Percentiles rank a stretch among this genome's conserved stretches.
Evolutionary conservation across 2,797 vertebrate species (phyloP).

Genomic region (Heliangelus exortis): DNA sequence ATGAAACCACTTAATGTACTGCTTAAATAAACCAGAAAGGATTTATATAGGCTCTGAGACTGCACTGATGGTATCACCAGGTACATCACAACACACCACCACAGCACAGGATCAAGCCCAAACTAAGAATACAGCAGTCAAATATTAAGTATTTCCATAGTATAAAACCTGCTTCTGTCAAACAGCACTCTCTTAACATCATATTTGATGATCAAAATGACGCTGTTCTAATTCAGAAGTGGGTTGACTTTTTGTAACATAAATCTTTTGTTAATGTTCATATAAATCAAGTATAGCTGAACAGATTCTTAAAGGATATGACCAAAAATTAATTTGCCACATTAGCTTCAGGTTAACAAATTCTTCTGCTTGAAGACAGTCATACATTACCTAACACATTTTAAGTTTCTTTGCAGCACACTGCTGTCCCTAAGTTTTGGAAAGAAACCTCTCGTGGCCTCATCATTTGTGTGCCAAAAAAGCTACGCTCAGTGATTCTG

Average conservation of each 20-base stretch:
- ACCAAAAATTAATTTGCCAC: conserved; percentile 72
- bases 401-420: conserved; percentile 34
- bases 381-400: conserved; percentile 60
- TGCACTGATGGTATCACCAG: neutral
- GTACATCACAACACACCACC: neutral
- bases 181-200: neutral
- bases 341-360: conserved; percentile 73
- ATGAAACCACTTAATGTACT: fast-evolving
- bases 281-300: conserved; percentile 68
- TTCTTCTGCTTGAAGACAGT: conserved; percentile 62
- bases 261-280: conserved; percentile 71
- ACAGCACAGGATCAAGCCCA: neutral
- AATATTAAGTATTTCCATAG: neutral
- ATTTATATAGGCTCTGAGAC: neutral
- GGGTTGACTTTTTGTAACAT: conserved; percentile 62
- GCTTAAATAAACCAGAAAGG: neutral
- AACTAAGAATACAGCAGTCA: neutral
- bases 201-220: conserved; percentile 37
- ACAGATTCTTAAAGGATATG: conserved; percentile 65
- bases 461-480: neutral
- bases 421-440: neutral
- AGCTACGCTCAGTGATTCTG: neutral
- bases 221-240: conserved; percentile 57
- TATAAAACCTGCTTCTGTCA: neutral
- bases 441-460: conserved; percentile 5